phyloP scores from a whole-genome alignment of 2,888 invertebrate genomes.

The Drosophila monieri region DNA sequence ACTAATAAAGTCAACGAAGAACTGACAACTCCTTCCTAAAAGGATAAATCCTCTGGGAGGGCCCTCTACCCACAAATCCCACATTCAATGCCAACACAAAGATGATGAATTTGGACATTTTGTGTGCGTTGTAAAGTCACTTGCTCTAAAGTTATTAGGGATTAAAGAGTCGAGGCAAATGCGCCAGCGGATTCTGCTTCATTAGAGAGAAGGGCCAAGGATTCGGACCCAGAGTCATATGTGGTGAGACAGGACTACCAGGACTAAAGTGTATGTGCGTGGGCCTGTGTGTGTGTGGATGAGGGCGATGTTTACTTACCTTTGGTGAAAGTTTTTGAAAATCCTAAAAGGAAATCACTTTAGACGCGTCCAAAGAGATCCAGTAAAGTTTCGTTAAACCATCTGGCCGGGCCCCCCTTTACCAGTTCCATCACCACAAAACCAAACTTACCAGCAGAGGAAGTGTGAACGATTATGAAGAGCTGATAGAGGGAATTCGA shows the following conservation, averaged over 20 bases:
- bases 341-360: constrained; percentile 82
- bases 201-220: constrained; percentile 55
- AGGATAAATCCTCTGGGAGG: constrained; percentile 26
- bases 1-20: constrained; percentile 12
- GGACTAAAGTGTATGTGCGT: not conserved
- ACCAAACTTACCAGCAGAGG: constrained; percentile 50
- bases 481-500: constrained; percentile 38
- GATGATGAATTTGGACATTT: constrained; percentile 80
- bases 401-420: constrained; percentile 7
- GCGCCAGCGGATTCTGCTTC: constrained; percentile 66
- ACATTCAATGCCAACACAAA: constrained; percentile 34
- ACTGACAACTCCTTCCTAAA: not conserved
- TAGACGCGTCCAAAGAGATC: constrained; percentile 75
- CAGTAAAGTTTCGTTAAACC: constrained; percentile 61
- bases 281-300: constrained; percentile 12
- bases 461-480: constrained; percentile 74
- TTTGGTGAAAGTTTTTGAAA: constrained; percentile 79
- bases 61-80: constrained; percentile 12
- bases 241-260: constrained; percentile 11
- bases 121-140: constrained; percentile 75
- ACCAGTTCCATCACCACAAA: constrained; percentile 16
- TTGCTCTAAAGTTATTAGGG: constrained; percentile 79
- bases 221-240: constrained; percentile 35
- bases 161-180: constrained; percentile 75
- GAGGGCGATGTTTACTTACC: constrained; percentile 57